Percentiles rank a stretch among this genome's conserved stretches.
Evolutionary conservation across 2,797 vertebrate genomes (phyloP).

Genomic region (Liparis tanakae): DNA sequence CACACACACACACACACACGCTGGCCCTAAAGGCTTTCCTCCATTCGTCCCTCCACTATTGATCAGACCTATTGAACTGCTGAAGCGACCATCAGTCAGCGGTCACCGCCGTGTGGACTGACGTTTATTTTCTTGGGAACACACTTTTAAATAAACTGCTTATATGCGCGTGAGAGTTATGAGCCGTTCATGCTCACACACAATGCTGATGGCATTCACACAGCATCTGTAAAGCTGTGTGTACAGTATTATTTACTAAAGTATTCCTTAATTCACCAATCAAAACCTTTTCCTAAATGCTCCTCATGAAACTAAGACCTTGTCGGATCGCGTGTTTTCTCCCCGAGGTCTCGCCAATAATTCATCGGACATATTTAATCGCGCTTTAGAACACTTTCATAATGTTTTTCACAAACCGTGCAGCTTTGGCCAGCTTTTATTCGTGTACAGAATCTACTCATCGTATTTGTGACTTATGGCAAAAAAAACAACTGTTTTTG

Average conservation of each 20-base stretch:
- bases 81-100: slow-evolving; percentile 43
- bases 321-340: not conserved
- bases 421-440: not conserved
- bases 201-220: slow-evolving; percentile 26
- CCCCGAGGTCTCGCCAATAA: not conserved
- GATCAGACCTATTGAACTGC: slow-evolving; percentile 42
- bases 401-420: slow-evolving; percentile 2
- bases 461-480: not conserved
- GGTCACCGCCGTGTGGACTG: slow-evolving; percentile 9
- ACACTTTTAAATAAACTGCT: not conserved
- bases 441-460: slow-evolving; percentile 3
- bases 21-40: slow-evolving; percentile 28
- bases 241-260: slow-evolving; percentile 17
- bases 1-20: slow-evolving; percentile 5
- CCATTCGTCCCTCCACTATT: slow-evolving; percentile 40
- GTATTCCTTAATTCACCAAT: slow-evolving; percentile 13
- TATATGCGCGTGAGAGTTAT: slow-evolving; percentile 19
- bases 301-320: slow-evolving; percentile 4
- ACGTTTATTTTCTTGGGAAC: slow-evolving; percentile 27
- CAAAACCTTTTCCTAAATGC: not conserved
- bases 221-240: slow-evolving; percentile 8
- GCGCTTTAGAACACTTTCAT: slow-evolving; percentile 1
- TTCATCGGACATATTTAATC: slow-evolving; percentile 7
- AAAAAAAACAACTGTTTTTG: not conserved
- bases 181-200: slow-evolving; percentile 36